Percentiles rank a stretch among this genome's conserved stretches.
Evolutionary conservation across 2,888 invertebrate species (phyloP).

Genomic region (Linnaemya vulpina): DNA sequence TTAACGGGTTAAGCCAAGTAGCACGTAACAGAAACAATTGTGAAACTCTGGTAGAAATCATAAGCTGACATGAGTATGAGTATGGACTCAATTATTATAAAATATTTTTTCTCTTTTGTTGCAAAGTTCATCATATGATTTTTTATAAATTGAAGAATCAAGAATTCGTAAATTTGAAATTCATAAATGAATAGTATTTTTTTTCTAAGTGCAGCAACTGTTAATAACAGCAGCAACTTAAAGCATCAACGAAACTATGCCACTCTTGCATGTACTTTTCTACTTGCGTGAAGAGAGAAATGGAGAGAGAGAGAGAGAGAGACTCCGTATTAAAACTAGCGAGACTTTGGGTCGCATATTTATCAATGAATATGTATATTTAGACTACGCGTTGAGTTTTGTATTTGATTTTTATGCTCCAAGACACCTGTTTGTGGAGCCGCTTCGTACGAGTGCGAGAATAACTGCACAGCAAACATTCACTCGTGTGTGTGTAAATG

Average conservation of each 20-base stretch:
- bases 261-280: neutral
- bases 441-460: conserved; percentile 22
- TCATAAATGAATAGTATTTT: neutral
- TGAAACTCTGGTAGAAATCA: too few species aligned
- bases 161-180: too few species aligned
- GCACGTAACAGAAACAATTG: too few species aligned
- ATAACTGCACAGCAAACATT: conserved; percentile 61
- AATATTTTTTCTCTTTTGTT: too few species aligned
- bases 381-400: conserved; percentile 36
- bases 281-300: too few species aligned
- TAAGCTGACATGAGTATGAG: too few species aligned
- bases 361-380: conserved; percentile 66
- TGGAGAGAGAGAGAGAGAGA: too few species aligned
- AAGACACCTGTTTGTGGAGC: conserved; percentile 62
- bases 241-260: conserved; percentile 1
- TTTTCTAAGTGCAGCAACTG: conserved; percentile 15
- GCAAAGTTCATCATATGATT: too few species aligned
- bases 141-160: too few species aligned
- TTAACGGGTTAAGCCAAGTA: too few species aligned
- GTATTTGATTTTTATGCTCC: conserved; percentile 46
- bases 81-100: too few species aligned
- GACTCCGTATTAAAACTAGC: neutral
- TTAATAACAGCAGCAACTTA: conserved; percentile 29
- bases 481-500: conserved; percentile 70
- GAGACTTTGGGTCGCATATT: conserved; percentile 28